Evolutionary conservation across 2,113 vertebrate genomes (phyloP), one percentile per base, ranked within the genome.

Genomic region (Daphoenositta chrysoptera): DNA sequence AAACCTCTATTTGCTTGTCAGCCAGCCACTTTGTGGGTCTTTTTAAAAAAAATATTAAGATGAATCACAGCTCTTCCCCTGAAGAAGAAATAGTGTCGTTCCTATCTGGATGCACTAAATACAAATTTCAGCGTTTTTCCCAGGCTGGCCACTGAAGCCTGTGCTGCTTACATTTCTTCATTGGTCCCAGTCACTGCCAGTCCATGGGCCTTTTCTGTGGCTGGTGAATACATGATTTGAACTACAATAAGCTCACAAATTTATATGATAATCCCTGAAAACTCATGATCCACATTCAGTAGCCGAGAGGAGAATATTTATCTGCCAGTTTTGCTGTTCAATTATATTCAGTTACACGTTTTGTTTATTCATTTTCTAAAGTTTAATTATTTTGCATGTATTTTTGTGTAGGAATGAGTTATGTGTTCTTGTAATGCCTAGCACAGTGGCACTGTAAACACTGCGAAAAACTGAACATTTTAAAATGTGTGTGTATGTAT

Each of bases 61-160:
- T 88, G 73, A 92, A 95, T 92, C 86, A 85, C 87, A 92, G 87
- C 64, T 95, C 83, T 90, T 92, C 95, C 86, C 78, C 78, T 88
- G 85, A 89, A 95, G 90, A 53, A 93, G 42, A 93, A 95, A 83
- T 71, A 73, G 57, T 78, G 57, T 92, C 8, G 37, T 91, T 89
- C 57, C 48, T 91, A 75, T 56, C 39, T 28, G 11, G 57, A 64
- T 70, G 45, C 21, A 71, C 79, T 96, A 93, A 96, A 83, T 94
- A 96, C 88, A 95, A 96, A 81, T 90, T 89, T 91, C 76, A 72
- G 40, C 48, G 22, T 64, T 92, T 94, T 96, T 66, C 66, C 85
- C 68, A 60, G 58, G 61, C 16, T 80, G 56, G 30, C 24, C 8
- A 4, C 26, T 91, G 65, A 47, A 80, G 17, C 10, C 60, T 72